Evolutionary conservation across 2,797 vertebrate genomes (phyloP), one percentile per base, ranked within the genome.

Genomic region (Halcyon badia): DNA sequence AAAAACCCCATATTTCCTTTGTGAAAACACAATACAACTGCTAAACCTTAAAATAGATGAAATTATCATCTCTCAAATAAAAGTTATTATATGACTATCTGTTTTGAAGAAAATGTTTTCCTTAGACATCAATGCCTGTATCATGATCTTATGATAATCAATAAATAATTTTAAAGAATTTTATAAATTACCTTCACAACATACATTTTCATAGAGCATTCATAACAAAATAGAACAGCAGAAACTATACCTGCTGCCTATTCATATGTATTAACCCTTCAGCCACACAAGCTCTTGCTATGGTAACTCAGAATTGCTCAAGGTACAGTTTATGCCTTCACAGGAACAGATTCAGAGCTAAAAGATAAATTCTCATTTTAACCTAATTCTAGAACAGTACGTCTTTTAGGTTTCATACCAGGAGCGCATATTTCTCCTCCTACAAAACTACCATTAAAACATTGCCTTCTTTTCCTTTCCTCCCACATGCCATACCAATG

Each of bases 381-480:
- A 66, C 16, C 66, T 87, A 91, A 94, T 72, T 94, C 87, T 77
- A 77, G 93, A 89, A 96, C 88, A 95, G 83, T 60, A 57, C 21
- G 31, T 93, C 88, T 93, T 93, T 83, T 46, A 90, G 35, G 95
- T 94, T 88, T 93, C 73, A 70, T 77, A 96, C 16, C 31, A 60
- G 70, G 51, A 84, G 66, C 95, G 52, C 90, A 87, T 84, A 96
- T 84, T 97, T 95, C 48, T 94, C 83, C 91, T 96, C 95, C 89
- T 93, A 94, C 37, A 21, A 94, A 95, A 96, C 86, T 61, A 68
- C 56, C 39, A 2, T 77, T 87, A 75, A 96, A 97, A 94, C 70
- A 94, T 5, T 92, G 78, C 87, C 83, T 93, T 92, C 90, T 83
- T 87, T 83, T 92, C 90, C 84, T 87, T 83, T 73, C 95, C 94